phyloP scores from a whole-genome alignment of 2,888 invertebrate genomes.

The Hecatera dysodea region DNA sequence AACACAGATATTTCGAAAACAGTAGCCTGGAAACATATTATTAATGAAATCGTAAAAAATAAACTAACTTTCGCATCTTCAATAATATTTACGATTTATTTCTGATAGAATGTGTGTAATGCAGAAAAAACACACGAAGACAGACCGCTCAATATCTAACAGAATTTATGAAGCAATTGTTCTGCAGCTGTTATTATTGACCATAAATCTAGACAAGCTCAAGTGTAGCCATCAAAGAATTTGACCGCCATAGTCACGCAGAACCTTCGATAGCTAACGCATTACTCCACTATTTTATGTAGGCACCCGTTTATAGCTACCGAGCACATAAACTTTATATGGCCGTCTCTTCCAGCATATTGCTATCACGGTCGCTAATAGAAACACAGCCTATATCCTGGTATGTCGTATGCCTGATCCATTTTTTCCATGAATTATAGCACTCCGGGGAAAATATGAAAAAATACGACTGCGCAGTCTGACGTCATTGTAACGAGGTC shows the following conservation, averaged over 20 bases:
- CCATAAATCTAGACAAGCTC: conserved; percentile 11
- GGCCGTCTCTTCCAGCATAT: conserved; percentile 61
- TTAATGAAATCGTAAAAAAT: no score
- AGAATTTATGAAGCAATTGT: not conserved
- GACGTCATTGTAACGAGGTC: conserved; percentile 68
- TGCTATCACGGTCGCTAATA: conserved; percentile 66
- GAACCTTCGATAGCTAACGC: conserved; percentile 7
- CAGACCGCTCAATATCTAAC: not conserved
- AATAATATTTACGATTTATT: not conserved
- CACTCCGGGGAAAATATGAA: conserved; percentile 78
- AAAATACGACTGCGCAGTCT: conserved; percentile 73
- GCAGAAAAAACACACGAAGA: not conserved
- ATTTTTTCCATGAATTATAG: conserved; percentile 85
- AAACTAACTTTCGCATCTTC: no score
- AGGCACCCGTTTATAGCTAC: conserved; percentile 25
- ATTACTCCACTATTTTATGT: conserved; percentile 37
- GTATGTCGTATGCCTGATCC: conserved; percentile 76
- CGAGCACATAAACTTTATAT: conserved; percentile 38
- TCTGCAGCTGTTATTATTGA: not conserved
- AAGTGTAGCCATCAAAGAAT: conserved; percentile 28
- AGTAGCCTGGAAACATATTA: no score
- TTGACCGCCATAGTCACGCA: conserved; percentile 1
- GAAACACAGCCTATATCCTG: conserved; percentile 67
- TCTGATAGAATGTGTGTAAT: not conserved
- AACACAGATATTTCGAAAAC: no score